phyloP scores from a whole-genome alignment of 2,888 invertebrate genomes.

The Meteorus cinctellus region DNA sequence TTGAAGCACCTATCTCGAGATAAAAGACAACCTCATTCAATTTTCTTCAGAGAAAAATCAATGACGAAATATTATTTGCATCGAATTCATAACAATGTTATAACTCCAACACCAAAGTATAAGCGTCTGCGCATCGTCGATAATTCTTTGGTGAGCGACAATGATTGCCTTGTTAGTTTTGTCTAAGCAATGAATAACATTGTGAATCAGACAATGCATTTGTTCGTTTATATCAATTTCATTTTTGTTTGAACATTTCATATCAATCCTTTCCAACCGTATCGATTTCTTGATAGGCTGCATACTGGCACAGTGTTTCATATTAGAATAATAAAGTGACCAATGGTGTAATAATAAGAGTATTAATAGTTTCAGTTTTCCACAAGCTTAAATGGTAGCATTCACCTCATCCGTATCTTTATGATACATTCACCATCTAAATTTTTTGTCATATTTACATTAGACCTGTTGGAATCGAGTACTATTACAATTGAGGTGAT shows the following conservation, averaged over 20 bases:
- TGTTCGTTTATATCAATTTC: constrained; percentile 47
- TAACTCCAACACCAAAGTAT: no score
- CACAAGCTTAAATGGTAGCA: no score
- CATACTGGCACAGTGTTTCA: background rate
- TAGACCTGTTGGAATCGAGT: no score
- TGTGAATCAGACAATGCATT: constrained; percentile 59
- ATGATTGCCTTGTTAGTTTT: background rate
- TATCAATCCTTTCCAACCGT: background rate
- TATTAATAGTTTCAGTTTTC: no score
- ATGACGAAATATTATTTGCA: background rate
- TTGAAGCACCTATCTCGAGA: constrained; percentile 32
- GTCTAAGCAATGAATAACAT: constrained; percentile 53
- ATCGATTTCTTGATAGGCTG: background rate
- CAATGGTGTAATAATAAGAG: no score
- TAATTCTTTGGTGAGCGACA: background rate
- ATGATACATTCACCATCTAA: no score
- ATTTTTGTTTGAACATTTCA: background rate
- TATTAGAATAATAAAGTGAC: background rate
- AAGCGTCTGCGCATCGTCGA: background rate
- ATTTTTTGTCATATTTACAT: no score
- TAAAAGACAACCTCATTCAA: constrained; percentile 12
- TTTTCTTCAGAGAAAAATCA: background rate
- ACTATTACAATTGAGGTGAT: no score
- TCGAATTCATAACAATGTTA: background rate
- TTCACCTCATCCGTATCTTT: no score